Conservation (phyloP, 2,797 vertebrate genomes). For the Onychomys leucogaster region DNA sequence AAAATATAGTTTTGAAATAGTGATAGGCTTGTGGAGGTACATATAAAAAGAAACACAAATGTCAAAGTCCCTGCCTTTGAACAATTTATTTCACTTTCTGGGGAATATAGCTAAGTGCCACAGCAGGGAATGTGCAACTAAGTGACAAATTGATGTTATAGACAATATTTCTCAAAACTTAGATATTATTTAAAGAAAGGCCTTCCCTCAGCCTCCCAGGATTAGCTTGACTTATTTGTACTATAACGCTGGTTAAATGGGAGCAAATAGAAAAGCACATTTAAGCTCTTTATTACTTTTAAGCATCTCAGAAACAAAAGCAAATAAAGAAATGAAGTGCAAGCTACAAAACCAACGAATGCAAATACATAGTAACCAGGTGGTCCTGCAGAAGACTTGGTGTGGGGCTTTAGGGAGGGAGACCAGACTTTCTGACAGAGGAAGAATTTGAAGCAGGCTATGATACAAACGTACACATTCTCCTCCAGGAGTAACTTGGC, state of each 20-base stretch:
- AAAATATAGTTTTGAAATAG: slow-evolving; percentile 29
- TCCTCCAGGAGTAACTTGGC: background rate
- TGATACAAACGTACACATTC: too few species aligned
- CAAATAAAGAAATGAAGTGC: slow-evolving; percentile 1
- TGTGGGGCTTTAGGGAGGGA: background rate
- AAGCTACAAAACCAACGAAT: background rate
- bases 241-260: slow-evolving; percentile 16
- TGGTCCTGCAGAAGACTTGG: background rate
- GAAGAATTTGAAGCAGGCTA: background rate
- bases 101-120: background rate
- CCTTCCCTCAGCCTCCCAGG: background rate
- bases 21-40: background rate
- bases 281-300: slow-evolving; percentile 8
- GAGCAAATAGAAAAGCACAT: background rate
- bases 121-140: background rate
- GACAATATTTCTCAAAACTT: slow-evolving; percentile 9
- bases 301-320: slow-evolving; percentile 33
- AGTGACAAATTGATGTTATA: slow-evolving; percentile 8
- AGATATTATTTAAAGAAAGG: background rate
- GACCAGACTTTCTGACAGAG: background rate
- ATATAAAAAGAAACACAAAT: background rate
- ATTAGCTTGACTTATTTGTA: slow-evolving; percentile 39
- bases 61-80: background rate
- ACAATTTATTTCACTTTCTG: slow-evolving; percentile 21
- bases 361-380: background rate